Evolutionary conservation across 2,888 invertebrate genomes (phyloP), one percentile per base, ranked within the genome.

Genomic region (Pyralis farinalis): DNA sequence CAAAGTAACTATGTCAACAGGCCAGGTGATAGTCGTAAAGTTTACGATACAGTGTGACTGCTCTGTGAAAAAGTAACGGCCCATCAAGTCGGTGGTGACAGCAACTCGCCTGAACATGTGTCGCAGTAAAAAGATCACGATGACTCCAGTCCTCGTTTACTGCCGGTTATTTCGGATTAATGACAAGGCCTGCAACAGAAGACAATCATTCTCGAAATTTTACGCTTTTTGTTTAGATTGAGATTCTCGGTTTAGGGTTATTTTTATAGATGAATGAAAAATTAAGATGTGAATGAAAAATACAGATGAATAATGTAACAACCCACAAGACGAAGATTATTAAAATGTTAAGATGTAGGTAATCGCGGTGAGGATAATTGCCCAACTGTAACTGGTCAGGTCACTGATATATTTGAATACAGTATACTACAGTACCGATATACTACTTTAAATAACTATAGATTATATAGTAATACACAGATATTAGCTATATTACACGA

Each of bases 151-250:
- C 52, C 57, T 54, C 63, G 72, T 77, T 75, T 70, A 75, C 72
- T 60, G 60, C 71, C 51, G 53, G 67, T 71, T 79, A 80, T 80
- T 80, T 76, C 58, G 53, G 71, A 67, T 72, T 80, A 75, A 81
- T 72, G 78, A 76, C 78, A 73, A 63, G 57, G 60, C 59, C 68
- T 59, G 66, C 60, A 55, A 52, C 46, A 52, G 47, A 59, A 61
- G 58, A 67, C 67, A 70, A 69, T 69, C 43, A 49, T 44, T 28
- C 47, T 31, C 44, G 49, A 43, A 46, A 51, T 42, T 46, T 43
- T 44, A 51, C 48, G 41, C 38, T 29, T 46, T 40, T 37, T 40
- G 45, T 45, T 45, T 40, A 45, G 36, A 20, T 40, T 42, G 38
- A 12, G 12, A 36, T 12, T 31, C 31, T 12, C 12, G 16, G 16